A percentile compares a stretch with the other conserved stretches of the same genome.
Conservation (phyloP, 2,888 invertebrate species). For the Cephonodes hylas region DNA sequence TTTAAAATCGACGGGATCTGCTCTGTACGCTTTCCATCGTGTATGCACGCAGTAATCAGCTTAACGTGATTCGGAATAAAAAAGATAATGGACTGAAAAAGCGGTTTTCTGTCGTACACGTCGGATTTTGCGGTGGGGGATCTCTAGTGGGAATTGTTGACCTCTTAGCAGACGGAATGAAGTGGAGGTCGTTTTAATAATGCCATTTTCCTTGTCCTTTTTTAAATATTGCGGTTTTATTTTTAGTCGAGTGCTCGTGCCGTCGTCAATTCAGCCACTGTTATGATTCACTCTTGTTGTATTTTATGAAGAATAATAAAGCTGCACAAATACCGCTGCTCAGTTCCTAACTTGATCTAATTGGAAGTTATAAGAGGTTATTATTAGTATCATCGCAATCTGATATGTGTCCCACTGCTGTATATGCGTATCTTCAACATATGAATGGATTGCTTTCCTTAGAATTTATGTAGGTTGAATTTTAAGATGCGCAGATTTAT, state of each 20-base stretch:
- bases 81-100: conserved; percentile 67
- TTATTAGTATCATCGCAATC: no score
- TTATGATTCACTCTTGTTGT: background rate
- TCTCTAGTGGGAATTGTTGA: conserved; percentile 11
- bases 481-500: no score
- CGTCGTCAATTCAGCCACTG: background rate
- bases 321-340: background rate
- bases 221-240: background rate
- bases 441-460: no score
- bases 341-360: no score
- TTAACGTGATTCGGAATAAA: conserved; percentile 60
- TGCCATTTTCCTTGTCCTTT: conserved; percentile 4
- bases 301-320: background rate
- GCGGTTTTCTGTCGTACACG: conserved; percentile 31
- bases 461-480: no score
- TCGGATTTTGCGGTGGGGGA: conserved; percentile 26
- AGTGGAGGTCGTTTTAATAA: conserved; percentile 14
- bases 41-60: conserved; percentile 60
- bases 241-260: background rate
- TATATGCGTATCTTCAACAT: no score
- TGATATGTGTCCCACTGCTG: no score
- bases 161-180: conserved; percentile 14
- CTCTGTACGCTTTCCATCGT: conserved; percentile 48
- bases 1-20: conserved; percentile 27
- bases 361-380: no score